Evolutionary conservation across 53 echinoderm and acorn worm species (phyloP), one percentile per base, ranked within the genome.

Genomic region (Antedon mediterranea): DNA sequence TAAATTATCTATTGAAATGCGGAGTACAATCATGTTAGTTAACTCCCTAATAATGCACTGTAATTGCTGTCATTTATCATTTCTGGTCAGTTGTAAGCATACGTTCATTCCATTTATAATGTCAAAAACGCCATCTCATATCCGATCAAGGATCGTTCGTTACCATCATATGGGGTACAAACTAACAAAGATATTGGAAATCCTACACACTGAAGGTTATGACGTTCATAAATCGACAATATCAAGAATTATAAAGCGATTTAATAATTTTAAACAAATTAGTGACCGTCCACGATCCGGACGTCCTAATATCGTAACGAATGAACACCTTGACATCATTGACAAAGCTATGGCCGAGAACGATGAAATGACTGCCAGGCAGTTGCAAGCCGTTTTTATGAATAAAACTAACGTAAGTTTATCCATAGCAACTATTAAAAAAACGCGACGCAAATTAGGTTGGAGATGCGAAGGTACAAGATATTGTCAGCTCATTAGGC

Each of bases 401-500:
- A 28, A 0, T 0, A 33, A 79, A 74, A 84, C 79, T 34, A 73
- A 73, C 29, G 78, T 78, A 3, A 11, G 14, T 0, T 33, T 83
- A 14, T 83, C 78, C 13, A 14, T 31, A 28, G 7, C 71, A 11
- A 78, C 72, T 0, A 74, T 84, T 27, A 41, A 74, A 30, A 79
- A 57, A 43, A 32, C 37, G 0, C 43, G 85, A 43, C 30, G 34
- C 29, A 85, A 85, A 30, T 80, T 80, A 13, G 43, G 76, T 23
- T 85, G 85, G 85, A 71, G 72, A 0, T 75, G 76, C 8, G 76
- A 70, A 0, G 79, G 79, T 34, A 37, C 85, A 32, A 34, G 74
- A 28, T 81, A 85, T 27, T 80, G 80, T 30, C 85, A 85, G 71
- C 34, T 80, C 0, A 85, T 85, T 7, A 43, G 85, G 30, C 29